Evolutionary conservation across 2,113 vertebrate species (phyloP), one percentile per base, ranked within the genome.

Genomic region (Saguinus midas): DNA sequence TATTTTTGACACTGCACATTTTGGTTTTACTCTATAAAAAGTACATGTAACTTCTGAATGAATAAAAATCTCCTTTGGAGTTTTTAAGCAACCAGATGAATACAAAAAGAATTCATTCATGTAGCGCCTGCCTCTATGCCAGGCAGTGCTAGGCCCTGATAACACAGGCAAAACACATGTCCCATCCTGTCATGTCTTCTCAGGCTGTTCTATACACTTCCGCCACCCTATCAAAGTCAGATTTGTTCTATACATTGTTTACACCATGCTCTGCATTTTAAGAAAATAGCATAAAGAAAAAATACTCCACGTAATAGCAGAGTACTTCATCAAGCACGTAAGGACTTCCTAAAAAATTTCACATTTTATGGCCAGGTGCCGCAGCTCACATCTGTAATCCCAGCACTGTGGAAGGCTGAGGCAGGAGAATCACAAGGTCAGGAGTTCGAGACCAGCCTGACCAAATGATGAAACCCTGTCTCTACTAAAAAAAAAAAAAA

Each of bases 71-170:
- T 78, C 84, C 40, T 79, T 85, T 50, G 61, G 13, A 66, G 40
- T 96, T 92, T 91, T 80, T 92, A 96, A 83, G 55, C 37, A 85
- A 94, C 72, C 27, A 80, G 13, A 83, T 48, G 11, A 79, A 85
- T 58, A 85, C 8, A 7, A 87, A 91, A 92, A 95, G 14, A 50
- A 86, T 82, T 86, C 29, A 75, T 64, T 81, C 21, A 55, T 7
- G n/a, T 5, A 86, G 17, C 87, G n/a, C 50, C 40, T 92, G 70
- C 21, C 61, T 78, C 35, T 27, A 81, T 11, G 2, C 45, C 14
- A 58, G 55, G 80, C n/a, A 57, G 21, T 27, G 8, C 21, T 40
- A 40, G 21, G n/a, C 17, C 52, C 64, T 90, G 72, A 80, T 81
- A 86, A 88, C 9, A 89, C 57, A 88, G 66, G 84, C 32, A 88